phyloP scores from a whole-genome alignment of 2,797 vertebrate genomes.

The Phoxinus dragarum region DNA sequence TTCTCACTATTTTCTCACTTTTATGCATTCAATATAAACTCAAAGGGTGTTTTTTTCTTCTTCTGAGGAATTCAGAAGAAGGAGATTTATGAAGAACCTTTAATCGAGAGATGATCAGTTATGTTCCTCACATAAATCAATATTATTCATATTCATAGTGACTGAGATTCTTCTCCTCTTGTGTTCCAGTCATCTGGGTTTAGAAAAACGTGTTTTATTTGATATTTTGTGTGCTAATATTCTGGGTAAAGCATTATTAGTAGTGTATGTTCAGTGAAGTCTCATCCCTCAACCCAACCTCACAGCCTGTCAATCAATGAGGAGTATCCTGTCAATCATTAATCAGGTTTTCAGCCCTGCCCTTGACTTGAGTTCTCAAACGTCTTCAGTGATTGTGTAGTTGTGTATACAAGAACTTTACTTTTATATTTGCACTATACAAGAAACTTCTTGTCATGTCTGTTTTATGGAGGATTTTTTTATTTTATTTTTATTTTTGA shows the following conservation, averaged over 20 bases:
- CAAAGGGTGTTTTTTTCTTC: background rate
- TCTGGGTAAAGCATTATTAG: background rate
- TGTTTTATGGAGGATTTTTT: too few species aligned
- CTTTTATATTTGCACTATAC: too few species aligned
- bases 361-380: background rate
- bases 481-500: too few species aligned
- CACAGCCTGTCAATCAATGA: background rate
- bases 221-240: background rate
- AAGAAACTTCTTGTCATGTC: background rate
- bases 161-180: background rate
- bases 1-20: background rate
- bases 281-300: background rate
- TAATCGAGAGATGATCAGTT: background rate
- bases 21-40: background rate
- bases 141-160: background rate
- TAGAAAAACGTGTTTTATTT: background rate
- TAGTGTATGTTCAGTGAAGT: too few species aligned
- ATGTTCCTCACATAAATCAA: background rate
- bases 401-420: background rate
- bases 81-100: background rate
- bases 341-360: background rate
- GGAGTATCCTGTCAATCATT: conserved; percentile 22
- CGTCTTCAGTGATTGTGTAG: background rate
- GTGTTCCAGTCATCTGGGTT: background rate
- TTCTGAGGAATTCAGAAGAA: background rate